Evolutionary conservation across 2,797 vertebrate species (phyloP).

Genomic region (Ptychobarbus kaznakovi): DNA sequence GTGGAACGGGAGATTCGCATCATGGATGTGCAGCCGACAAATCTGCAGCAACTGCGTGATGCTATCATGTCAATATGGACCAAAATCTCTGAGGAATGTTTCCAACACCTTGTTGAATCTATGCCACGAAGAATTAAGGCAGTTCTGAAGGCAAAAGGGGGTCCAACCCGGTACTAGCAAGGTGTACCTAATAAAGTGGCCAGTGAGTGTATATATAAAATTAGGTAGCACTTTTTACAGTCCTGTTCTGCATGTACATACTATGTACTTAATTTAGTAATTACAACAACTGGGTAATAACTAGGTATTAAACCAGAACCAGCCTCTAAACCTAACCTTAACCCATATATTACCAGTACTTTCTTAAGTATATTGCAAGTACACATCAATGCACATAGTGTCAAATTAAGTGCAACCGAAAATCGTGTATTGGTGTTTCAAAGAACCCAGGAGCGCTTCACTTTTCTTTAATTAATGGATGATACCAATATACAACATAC

Average conservation of each 20-base stretch:
- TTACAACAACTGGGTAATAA: background rate
- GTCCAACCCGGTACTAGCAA: too few species aligned
- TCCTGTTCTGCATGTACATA: background rate
- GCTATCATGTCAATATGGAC: too few species aligned
- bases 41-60: too few species aligned
- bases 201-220: background rate
- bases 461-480: background rate
- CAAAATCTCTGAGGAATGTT: too few species aligned
- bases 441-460: background rate
- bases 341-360: background rate
- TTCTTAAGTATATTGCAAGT: background rate
- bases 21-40: too few species aligned
- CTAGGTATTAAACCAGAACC: background rate
- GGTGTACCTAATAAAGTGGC: too few species aligned
- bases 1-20: too few species aligned
- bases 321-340: background rate
- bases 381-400: background rate
- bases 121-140: too few species aligned
- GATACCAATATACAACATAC: background rate
- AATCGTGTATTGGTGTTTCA: background rate
- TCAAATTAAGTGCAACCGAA: background rate
- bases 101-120: too few species aligned
- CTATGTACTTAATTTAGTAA: background rate
- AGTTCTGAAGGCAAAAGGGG: too few species aligned
- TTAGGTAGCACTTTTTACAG: background rate